Base-by-base conservation (phyloP, 2,797 vertebrate genomes). In the Spinibarbus caldwelli region DNA sequence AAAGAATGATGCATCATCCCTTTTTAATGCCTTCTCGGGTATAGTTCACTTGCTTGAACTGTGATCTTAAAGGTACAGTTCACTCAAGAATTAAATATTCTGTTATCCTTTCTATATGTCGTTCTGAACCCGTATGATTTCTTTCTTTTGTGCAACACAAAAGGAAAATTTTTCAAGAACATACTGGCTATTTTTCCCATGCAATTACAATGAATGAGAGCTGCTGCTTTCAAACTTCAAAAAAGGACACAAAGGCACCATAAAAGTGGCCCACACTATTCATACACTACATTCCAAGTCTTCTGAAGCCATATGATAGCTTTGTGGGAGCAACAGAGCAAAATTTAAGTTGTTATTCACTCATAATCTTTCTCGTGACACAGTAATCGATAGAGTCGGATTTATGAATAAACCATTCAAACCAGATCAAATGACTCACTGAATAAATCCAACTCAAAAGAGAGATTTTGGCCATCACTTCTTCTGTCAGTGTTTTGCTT, bases 1-100 rank as follows among this genome's bases (percentile, higher is more conserved):
- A 62, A 47, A 64, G 21, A 85, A 45, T 79, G 34, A 80, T 64
- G 67, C 43, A 47, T 79, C 84, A 79, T 85, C n/a, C 34, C 23
- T 72, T 62, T 80, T 73, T 73, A 72, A 71, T 66, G 67, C 11
- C 54, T 80, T 62, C 54, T 49, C 7, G 5, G 23, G 11, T 77
- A 41, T 21, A 68, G 34, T 68, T 54, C 59, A 67, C 76, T 54
- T 19, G 31, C 47, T 34, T 36, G 49, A 59, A 59, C 41, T 85
- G 59, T 54, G 75, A 70, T 78, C 62, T 31, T 70, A n/a, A 78
- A 80, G 78, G 54, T 15, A 41, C 6, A 62, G 36, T 62, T 19
- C 76, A 43, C 76, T 62, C 36, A 29, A 11, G 45, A 66, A 7
- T 66, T 41, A 66, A 38, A 47, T 26, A 47, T 29, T 14, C n/a